Percentiles rank a stretch among this genome's conserved stretches.
Evolutionary conservation across 2,797 vertebrate genomes (phyloP).

Genomic region (Sebastes melanostomus): DNA sequence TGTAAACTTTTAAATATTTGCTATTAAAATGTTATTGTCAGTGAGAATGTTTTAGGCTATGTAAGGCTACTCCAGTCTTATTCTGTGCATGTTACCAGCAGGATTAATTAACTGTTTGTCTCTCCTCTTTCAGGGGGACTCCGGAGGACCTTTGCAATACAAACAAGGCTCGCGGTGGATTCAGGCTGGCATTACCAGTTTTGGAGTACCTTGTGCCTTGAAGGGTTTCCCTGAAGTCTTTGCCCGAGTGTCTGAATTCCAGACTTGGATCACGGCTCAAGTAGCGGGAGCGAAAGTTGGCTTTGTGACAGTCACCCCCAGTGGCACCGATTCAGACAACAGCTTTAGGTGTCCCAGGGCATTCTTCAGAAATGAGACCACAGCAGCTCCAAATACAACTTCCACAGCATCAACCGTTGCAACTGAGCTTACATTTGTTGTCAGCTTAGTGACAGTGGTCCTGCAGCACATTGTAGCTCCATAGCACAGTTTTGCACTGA

Average conservation of each 20-base stretch:
- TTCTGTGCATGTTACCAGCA: not conserved
- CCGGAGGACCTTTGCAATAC: conserved; percentile 77
- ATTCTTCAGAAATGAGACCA: not conserved
- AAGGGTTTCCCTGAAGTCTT: conserved; percentile 68
- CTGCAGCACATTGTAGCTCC: not conserved
- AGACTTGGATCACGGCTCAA: conserved; percentile 63
- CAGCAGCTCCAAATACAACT: not conserved
- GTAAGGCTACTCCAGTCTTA: not conserved
- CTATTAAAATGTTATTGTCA: not conserved
- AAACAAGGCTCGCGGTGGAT: conserved; percentile 69
- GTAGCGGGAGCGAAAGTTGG: not conserved
- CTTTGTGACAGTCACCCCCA: conserved; percentile 57
- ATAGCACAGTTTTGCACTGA: not conserved
- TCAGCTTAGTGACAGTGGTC: not conserved
- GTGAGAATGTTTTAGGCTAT: not conserved
- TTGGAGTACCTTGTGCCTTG: conserved; percentile 63
- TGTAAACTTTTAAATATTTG: not conserved
- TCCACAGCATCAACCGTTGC: not conserved
- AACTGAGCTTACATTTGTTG: not conserved
- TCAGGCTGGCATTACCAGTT: conserved; percentile 74
- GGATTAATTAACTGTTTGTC: not conserved
- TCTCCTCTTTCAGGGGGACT: conserved; percentile 66
- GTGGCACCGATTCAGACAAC: conserved; percentile 49
- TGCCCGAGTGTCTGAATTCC: conserved; percentile 68
- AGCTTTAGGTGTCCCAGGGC: conserved; percentile 39